Conservation (phyloP, 2,113 vertebrate genomes). For the Daphoenositta chrysoptera region DNA sequence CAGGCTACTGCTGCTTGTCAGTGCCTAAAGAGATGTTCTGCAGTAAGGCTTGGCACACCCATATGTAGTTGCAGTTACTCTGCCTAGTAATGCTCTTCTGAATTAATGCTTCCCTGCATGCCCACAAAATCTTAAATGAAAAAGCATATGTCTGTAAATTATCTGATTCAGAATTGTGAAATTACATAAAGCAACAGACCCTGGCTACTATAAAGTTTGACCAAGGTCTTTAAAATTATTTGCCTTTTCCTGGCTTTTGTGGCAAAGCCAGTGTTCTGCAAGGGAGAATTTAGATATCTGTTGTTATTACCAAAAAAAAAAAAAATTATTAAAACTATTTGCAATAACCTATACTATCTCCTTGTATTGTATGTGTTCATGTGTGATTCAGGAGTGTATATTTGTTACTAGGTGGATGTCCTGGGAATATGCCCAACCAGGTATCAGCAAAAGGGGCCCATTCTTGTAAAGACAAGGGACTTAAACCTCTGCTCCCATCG, state of each 20-base stretch:
- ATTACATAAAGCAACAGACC: neutral
- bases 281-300: neutral
- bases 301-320: neutral
- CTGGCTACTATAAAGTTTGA: neutral
- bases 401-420: conserved; percentile 75
- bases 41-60: neutral
- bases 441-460: conserved; percentile 71
- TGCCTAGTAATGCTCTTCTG: neutral
- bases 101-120: neutral
- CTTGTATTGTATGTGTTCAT: neutral
- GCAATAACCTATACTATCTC: neutral
- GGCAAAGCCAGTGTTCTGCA: neutral
- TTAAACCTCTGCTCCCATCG: conserved; percentile 75
- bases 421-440: conserved; percentile 78
- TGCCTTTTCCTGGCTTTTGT: neutral
- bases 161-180: neutral
- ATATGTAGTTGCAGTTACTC: neutral
- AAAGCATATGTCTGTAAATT: neutral
- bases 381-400: neutral
- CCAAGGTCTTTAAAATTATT: neutral
- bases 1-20: neutral
- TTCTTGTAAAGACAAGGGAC: conserved; percentile 76
- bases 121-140: neutral
- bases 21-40: neutral
- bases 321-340: neutral